phyloP scores from a whole-genome alignment of 1,140 invertebrate genomes.

The Eubasilissa regina region DNA sequence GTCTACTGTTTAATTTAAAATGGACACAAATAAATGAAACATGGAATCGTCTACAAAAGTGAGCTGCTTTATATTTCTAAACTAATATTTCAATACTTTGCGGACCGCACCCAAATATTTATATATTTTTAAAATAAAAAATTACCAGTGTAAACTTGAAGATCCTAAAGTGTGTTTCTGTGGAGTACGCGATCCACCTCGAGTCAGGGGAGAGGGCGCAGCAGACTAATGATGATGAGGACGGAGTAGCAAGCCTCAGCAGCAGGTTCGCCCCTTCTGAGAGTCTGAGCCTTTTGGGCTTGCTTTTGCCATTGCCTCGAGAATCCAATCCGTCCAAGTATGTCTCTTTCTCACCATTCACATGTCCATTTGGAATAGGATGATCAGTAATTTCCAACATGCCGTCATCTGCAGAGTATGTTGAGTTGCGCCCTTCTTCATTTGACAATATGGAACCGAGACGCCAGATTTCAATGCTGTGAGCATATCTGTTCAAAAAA shows the following conservation, averaged over 20 bases:
- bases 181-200: constrained; percentile 83
- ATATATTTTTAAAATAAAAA: constrained; percentile 46
- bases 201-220: constrained; percentile 79
- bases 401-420: constrained; percentile 52
- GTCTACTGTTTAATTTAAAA: too few species aligned
- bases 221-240: constrained; percentile 77
- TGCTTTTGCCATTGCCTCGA: background rate
- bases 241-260: constrained; percentile 76
- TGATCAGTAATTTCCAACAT: constrained; percentile 3
- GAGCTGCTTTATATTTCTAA: too few species aligned
- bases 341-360: constrained; percentile 59
- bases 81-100: too few species aligned
- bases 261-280: constrained; percentile 77
- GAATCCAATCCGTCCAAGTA: constrained; percentile 36
- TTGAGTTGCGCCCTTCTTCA: constrained; percentile 61
- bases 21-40: too few species aligned
- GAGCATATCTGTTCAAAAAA: constrained; percentile 74
- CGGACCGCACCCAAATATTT: too few species aligned
- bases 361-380: constrained; percentile 41
- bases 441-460: constrained; percentile 71
- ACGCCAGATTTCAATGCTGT: constrained; percentile 79
- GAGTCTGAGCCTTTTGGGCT: constrained; percentile 64
- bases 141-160: constrained; percentile 77
- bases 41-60: too few species aligned
- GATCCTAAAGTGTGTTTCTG: constrained; percentile 76